Percentiles rank a stretch among this genome's conserved stretches.
Evolutionary conservation across 2,797 vertebrate species (phyloP).

Genomic region (Falco biarmicus): DNA sequence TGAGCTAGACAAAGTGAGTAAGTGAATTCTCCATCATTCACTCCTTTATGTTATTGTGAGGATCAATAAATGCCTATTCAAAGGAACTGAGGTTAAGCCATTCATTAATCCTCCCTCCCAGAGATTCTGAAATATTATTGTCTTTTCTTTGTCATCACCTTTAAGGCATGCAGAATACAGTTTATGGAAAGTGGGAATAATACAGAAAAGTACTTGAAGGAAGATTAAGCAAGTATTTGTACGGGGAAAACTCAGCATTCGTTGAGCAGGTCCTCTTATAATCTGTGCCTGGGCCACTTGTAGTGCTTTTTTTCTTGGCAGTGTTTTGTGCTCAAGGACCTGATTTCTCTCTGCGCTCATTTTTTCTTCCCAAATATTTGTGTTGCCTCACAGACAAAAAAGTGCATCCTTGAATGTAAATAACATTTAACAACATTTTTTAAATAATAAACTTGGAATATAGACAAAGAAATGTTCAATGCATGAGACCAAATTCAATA

Average conservation of each 20-base stretch:
- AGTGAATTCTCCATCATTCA: constrained; percentile 61
- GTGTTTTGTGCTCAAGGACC: neutral
- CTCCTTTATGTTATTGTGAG: constrained; percentile 50
- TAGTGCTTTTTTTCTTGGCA: neutral
- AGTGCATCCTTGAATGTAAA: neutral
- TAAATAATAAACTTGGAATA: neutral
- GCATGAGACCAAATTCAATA: neutral
- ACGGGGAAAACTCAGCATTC: neutral
- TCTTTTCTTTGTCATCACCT: constrained; percentile 38
- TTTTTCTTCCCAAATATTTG: neutral
- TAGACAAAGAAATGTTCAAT: neutral
- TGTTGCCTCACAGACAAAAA: neutral
- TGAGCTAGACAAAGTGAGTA: constrained; percentile 49
- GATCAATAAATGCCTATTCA: constrained; percentile 70
- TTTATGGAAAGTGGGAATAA: neutral
- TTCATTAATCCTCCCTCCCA: constrained; percentile 62
- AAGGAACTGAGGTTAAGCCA: constrained; percentile 33
- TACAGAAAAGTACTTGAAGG: neutral
- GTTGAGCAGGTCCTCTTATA: neutral
- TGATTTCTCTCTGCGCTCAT: neutral
- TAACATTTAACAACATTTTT: neutral
- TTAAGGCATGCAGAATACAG: neutral
- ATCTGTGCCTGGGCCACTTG: neutral
- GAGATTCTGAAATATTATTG: constrained; percentile 66
- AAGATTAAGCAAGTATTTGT: neutral